phyloP scores from a whole-genome alignment of 1,140 invertebrate genomes.

The Oryzaephilus surinamensis region DNA sequence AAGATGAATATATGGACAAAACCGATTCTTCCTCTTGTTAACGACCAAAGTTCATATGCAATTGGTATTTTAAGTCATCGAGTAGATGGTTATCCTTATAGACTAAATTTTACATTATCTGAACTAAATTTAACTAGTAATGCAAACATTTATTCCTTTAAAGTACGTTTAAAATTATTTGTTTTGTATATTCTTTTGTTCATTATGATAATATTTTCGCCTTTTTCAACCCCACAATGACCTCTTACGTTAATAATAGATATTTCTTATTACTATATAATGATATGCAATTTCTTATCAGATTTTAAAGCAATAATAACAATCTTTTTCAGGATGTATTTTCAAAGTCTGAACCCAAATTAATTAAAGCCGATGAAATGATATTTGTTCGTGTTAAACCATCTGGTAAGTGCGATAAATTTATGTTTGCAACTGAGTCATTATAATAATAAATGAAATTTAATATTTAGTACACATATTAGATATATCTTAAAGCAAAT shows the following conservation, averaged over 20 bases:
- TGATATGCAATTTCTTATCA: conserved; percentile 2
- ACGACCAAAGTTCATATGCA: conserved; percentile 39
- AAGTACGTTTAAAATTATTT: conserved; percentile 30
- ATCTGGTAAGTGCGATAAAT: conserved; percentile 21
- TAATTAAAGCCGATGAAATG: conserved; percentile 6
- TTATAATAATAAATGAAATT: too few species aligned
- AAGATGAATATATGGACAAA: conserved; percentile 41
- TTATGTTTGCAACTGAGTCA: too few species aligned
- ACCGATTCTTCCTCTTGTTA: conserved; percentile 35
- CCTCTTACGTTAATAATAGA: background rate
- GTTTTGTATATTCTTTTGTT: conserved; percentile 2
- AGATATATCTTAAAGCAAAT: background rate
- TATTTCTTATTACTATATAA: background rate
- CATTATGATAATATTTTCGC: background rate
- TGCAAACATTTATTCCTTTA: conserved; percentile 37
- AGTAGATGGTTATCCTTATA: conserved; percentile 48
- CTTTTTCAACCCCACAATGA: background rate
- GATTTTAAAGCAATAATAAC: conserved; percentile 6
- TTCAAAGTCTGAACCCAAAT: conserved; percentile 12
- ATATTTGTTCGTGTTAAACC: conserved; percentile 24
- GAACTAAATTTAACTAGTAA: conserved; percentile 40
- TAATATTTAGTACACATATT: too few species aligned
- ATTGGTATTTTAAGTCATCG: conserved; percentile 46
- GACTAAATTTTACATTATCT: conserved; percentile 40
- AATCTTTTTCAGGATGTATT: conserved; percentile 32